Evolutionary conservation across 2,797 vertebrate genomes (phyloP), one percentile per base, ranked within the genome.

Genomic region (Astyanax mexicanus): DNA sequence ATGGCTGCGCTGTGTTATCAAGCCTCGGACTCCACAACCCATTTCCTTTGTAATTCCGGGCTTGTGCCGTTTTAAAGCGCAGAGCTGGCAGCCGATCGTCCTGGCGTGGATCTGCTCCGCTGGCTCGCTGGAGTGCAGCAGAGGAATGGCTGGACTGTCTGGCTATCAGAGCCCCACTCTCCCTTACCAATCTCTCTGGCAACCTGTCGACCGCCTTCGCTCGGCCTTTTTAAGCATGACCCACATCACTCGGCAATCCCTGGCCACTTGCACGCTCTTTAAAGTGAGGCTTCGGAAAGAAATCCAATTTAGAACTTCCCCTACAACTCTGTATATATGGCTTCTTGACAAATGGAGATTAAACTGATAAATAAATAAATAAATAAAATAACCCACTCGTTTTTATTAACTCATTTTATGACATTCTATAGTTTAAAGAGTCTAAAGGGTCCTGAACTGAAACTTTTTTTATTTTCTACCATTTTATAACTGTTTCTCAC

Each of bases 41-140:
- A 62, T 49, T 73, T 44, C 58, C 61, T 77, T 76, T 72, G 52
- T 66, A 66, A 62, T 55, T 71, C 6, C 58, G 35, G 32, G 52
- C 23, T 54, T 47, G 60, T 47, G 23, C 37, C 55, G 35, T 72
- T 44, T 69, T 55, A 42, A n/a, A 71, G 27, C 40, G 25, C 45
- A n/a, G 32, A 29, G 12, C 27, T 66, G 77, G 37, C 15, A 49
- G 35, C n/a, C 38, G 10, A 4, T 17, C 57, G 40, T 25, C 49
- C 37, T 61, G 45, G 44, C 72, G 45, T 44, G 10, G 25, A 66
- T 29, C 40, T 66, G 35, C 10, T 64, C 64, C 64, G 35, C 25
- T 29, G 40, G 23, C 6, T 32, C 57, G 27, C 25, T 17, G 25
- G 52, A 73, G 37, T 74, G 40, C 38, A 19, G 21, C 6, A 32